Evolutionary conservation across 2,888 invertebrate species (phyloP).

Genomic region (Parnassius mnemosyne): DNA sequence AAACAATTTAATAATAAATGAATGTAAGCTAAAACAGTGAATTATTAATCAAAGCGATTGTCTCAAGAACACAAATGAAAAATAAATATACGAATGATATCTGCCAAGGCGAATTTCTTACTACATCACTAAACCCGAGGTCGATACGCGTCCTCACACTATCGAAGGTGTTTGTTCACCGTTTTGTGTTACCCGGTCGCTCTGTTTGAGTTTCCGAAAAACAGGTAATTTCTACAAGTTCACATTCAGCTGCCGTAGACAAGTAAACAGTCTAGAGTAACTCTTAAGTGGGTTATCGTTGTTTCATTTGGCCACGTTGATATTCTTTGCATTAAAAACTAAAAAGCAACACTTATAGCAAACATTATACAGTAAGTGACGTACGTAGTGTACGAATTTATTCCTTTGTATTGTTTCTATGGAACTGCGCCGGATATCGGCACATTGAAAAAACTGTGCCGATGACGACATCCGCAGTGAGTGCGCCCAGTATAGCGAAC

Average conservation of each 20-base stretch:
- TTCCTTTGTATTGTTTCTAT: no score
- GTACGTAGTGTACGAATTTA: no score
- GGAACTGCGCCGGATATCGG: no score
- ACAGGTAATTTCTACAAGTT: slow-evolving; percentile 17
- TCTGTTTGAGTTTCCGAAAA: slow-evolving; percentile 10
- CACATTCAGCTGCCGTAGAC: slow-evolving; percentile 14
- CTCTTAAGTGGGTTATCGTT: slow-evolving; percentile 15
- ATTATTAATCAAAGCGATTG: no score
- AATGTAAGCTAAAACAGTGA: no score
- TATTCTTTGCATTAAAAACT: not conserved
- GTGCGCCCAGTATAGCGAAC: no score
- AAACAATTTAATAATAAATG: no score
- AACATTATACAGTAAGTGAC: no score
- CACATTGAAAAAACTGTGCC: no score
- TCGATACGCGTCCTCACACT: slow-evolving; percentile 3
- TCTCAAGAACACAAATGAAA: not conserved
- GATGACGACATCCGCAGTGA: no score
- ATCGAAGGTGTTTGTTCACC: slow-evolving; percentile 16
- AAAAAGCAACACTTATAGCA: not conserved
- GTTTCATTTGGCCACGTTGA: slow-evolving; percentile 1
- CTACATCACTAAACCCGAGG: slow-evolving; percentile 10
- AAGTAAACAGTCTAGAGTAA: slow-evolving; percentile 7
- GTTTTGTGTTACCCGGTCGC: slow-evolving; percentile 13
- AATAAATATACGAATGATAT: not conserved
- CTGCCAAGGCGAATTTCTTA: not conserved